These are phyloP conservation scores for Galeruca laticollis DNA, from an alignment of 2,888 invertebrate genomes.

Conservation along the genomic window DNA sequence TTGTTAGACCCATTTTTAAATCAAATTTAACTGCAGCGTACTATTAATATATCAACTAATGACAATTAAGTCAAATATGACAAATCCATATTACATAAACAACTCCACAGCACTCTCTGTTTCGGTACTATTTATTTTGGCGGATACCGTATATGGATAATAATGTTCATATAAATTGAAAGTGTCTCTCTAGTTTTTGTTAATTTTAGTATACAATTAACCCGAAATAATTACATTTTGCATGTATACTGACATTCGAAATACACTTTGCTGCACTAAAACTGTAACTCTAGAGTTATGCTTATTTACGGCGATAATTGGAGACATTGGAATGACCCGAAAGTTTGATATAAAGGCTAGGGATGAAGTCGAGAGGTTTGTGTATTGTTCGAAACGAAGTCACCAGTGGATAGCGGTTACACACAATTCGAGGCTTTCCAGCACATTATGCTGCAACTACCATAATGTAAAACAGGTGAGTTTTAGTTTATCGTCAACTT, in stretches of 20 bases:
- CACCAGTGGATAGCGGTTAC: slow-evolving; percentile 9
- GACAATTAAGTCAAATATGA: too few species aligned
- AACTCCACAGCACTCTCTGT: too few species aligned
- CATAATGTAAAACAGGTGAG: slow-evolving; percentile 20
- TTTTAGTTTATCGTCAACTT: slow-evolving; percentile 17
- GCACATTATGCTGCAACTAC: slow-evolving; percentile 6
- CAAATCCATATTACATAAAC: too few species aligned
- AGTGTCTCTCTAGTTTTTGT: not conserved
- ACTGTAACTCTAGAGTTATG: not conserved
- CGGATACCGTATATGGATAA: too few species aligned
- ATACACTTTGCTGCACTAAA: slow-evolving; percentile 1
- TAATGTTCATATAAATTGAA: too few species aligned
- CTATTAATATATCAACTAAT: too few species aligned
- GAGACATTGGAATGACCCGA: slow-evolving; percentile 19
- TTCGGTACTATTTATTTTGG: too few species aligned
- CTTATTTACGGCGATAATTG: slow-evolving; percentile 23
- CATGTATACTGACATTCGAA: not conserved
- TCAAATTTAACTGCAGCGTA: too few species aligned
- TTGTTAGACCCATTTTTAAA: too few species aligned
- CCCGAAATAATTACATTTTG: not conserved
- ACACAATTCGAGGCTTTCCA: slow-evolving; percentile 8
- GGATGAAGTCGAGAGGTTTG: slow-evolving; percentile 5
- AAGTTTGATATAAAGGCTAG: slow-evolving; percentile 25
- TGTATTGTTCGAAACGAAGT: slow-evolving; percentile 22
- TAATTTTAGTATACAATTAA: not conserved